Evolutionary conservation across 2,888 invertebrate species (phyloP).

Genomic region (Criorhina ranunculi): DNA sequence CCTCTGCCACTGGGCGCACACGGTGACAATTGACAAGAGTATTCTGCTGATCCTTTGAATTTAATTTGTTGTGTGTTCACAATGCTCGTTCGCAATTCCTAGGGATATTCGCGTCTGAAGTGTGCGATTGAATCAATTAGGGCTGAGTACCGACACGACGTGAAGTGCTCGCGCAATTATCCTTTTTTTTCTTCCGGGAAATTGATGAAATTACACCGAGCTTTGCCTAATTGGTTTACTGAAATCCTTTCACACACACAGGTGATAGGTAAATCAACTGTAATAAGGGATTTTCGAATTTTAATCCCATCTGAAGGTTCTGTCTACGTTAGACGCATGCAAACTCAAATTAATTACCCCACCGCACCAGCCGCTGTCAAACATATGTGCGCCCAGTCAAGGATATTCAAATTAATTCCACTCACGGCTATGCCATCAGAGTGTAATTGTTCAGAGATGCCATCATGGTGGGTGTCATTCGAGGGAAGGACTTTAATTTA

Average conservation of each 20-base stretch:
- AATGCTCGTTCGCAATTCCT: conserved; percentile 41
- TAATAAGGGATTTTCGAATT: conserved; percentile 73
- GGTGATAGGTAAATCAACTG: conserved; percentile 74
- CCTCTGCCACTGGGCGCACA: conserved; percentile 29
- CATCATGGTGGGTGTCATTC: conserved; percentile 53
- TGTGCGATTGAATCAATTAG: conserved; percentile 76
- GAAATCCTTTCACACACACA: conserved; percentile 64
- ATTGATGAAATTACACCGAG: conserved; percentile 35
- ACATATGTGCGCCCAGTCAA: conserved; percentile 62
- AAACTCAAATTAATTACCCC: conserved; percentile 69
- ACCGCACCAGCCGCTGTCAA: conserved; percentile 31
- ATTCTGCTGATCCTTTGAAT: conserved; percentile 74
- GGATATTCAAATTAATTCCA: conserved; percentile 76
- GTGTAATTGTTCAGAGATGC: conserved; percentile 69
- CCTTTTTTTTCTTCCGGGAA: conserved; percentile 21
- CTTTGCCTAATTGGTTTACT: conserved; percentile 70
- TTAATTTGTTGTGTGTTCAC: conserved; percentile 65
- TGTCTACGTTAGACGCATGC: conserved; percentile 35
- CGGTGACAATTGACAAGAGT: conserved; percentile 69
- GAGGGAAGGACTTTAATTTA: conserved; percentile 35
- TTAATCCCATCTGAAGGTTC: conserved; percentile 61
- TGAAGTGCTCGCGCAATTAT: conserved; percentile 70
- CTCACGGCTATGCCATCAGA: conserved; percentile 73
- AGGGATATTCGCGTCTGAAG: conserved; percentile 64
- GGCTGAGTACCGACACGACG: conserved; percentile 46